Evolutionary conservation across 2,888 invertebrate species (phyloP).

Genomic region (Neuroscelio doddi): DNA sequence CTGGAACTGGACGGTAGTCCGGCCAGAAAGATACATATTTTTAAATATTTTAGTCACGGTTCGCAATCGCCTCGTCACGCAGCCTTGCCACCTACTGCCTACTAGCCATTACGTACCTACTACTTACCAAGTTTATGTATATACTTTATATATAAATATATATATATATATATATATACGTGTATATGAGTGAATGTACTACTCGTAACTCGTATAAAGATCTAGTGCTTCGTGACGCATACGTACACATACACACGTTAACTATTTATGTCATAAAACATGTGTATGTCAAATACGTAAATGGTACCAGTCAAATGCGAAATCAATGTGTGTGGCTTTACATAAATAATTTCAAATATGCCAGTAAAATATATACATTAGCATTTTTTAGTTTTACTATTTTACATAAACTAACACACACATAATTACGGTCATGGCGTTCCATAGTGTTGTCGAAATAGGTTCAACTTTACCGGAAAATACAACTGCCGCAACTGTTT

Average conservation of each 20-base stretch:
- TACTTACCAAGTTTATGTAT: slow-evolving; percentile 52
- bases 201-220: slow-evolving; percentile 27
- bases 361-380: too few species aligned
- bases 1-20: slow-evolving; percentile 70
- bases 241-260: slow-evolving; percentile 29
- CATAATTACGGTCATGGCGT: too few species aligned
- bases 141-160: neutral
- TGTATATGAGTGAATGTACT: slow-evolving; percentile 12
- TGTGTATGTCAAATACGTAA: too few species aligned
- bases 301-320: slow-evolving; percentile 30
- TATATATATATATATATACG: slow-evolving; percentile 6
- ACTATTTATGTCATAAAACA: slow-evolving; percentile 16
- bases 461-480: slow-evolving; percentile 17
- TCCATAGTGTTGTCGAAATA: too few species aligned
- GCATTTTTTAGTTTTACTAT: too few species aligned
- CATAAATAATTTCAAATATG: slow-evolving; percentile 28
- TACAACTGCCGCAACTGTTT: slow-evolving; percentile 51
- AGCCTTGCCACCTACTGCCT: slow-evolving; percentile 71
- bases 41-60: slow-evolving; percentile 73
- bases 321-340: slow-evolving; percentile 6
- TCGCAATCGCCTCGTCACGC: slow-evolving; percentile 72
- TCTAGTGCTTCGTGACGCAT: slow-evolving; percentile 32
- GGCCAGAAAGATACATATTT: slow-evolving; percentile 73
- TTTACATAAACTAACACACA: too few species aligned
- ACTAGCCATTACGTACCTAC: slow-evolving; percentile 60